phyloP scores from a whole-genome alignment of 1,140 invertebrate species.

The Pomacea maculata region DNA sequence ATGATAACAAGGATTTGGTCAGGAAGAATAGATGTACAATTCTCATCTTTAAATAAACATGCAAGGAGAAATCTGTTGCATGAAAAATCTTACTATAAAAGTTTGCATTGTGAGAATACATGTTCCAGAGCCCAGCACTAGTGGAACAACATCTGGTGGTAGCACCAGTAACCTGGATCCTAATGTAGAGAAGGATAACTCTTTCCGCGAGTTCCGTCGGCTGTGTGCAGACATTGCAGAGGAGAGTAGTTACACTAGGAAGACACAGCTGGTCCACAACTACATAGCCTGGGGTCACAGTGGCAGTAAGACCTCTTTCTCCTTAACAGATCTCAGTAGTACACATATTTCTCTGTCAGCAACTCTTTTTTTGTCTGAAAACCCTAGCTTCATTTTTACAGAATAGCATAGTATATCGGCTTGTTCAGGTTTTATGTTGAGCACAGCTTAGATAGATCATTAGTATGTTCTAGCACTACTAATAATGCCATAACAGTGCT shows the following conservation, averaged over 20 bases:
- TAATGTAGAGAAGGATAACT: conserved; percentile 57
- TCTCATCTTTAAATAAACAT: too few relatives aligned
- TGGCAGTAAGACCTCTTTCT: conserved; percentile 48
- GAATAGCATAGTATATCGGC: background rate
- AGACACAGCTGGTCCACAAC: conserved; percentile 79
- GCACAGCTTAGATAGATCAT: too few relatives aligned
- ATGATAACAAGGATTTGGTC: too few relatives aligned
- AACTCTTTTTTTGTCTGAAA: background rate
- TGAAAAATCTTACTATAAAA: too few relatives aligned
- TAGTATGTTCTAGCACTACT: too few relatives aligned
- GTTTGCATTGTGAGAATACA: too few relatives aligned
- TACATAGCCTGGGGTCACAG: conserved; percentile 75
- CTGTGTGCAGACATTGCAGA: conserved; percentile 81
- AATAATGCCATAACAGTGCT: too few relatives aligned
- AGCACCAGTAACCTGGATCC: conserved; percentile 10
- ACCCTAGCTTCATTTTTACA: background rate
- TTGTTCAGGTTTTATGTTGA: background rate
- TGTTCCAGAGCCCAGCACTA: conserved; percentile 14
- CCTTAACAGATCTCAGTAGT: background rate
- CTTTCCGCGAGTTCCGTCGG: conserved; percentile 80
- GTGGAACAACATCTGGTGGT: background rate
- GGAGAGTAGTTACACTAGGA: conserved; percentile 81
- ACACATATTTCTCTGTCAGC: background rate
- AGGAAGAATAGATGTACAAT: too few relatives aligned
- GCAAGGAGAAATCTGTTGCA: too few relatives aligned